phyloP scores from a whole-genome alignment of 1,140 invertebrate species.

The Steinernema feltiae region DNA sequence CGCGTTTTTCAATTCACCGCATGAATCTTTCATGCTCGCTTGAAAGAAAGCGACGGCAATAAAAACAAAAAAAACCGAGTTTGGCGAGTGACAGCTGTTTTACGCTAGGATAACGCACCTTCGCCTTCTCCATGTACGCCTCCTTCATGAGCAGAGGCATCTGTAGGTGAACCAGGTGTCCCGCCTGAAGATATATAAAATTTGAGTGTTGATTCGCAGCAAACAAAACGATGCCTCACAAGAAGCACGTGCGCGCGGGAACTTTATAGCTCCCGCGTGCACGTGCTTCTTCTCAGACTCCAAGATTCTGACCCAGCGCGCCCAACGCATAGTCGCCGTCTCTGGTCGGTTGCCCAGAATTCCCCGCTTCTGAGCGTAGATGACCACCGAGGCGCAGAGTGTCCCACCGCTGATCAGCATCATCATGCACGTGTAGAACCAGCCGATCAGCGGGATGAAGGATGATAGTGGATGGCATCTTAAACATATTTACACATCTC shows the following conservation, averaged over 20 bases:
- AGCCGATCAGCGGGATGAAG: constrained; percentile 35
- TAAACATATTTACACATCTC: no score
- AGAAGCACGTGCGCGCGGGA: no score
- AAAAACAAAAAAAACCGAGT: no score
- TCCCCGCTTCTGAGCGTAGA: constrained; percentile 5
- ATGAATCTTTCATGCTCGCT: not conserved
- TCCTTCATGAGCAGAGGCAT: constrained; percentile 56
- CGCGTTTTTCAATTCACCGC: not conserved
- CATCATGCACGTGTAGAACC: constrained; percentile 28
- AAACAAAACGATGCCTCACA: no score
- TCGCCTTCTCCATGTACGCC: constrained; percentile 25
- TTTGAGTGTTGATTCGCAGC: no score
- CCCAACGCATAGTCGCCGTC: not conserved
- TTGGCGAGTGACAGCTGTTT: no score
- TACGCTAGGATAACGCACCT: not conserved
- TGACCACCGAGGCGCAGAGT: constrained; percentile 20
- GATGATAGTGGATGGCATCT: constrained; percentile 36
- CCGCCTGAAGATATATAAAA: no score
- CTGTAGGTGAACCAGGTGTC: constrained; percentile 27
- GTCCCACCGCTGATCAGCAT: constrained; percentile 22
- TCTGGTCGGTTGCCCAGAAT: not conserved
- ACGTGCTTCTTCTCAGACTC: no score
- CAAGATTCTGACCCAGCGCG: not conserved
- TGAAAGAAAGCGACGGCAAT: not conserved
- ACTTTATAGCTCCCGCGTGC: no score